Percentiles rank a stretch among this genome's conserved stretches.
Evolutionary conservation across 2,797 vertebrate genomes (phyloP).

Genomic region (Phoeniculus purpureus): DNA sequence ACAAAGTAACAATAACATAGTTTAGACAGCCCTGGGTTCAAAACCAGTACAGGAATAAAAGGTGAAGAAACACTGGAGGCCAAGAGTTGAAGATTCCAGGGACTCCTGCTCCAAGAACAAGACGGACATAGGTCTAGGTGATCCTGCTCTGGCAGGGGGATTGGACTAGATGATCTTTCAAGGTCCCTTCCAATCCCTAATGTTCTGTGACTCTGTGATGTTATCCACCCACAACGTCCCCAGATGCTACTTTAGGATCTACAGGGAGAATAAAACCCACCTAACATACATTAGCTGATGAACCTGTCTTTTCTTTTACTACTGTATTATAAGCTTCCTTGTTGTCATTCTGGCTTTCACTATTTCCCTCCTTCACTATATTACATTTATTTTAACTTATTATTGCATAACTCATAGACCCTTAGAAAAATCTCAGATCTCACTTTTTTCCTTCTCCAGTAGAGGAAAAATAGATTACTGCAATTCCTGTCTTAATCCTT

Average conservation of each 20-base stretch:
- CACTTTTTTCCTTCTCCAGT: neutral
- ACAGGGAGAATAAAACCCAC: neutral
- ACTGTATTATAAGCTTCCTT: neutral
- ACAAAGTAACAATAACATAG: neutral
- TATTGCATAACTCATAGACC: neutral
- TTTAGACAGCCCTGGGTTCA: neutral
- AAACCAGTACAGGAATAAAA: neutral
- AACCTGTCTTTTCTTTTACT: neutral
- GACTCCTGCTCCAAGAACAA: no score
- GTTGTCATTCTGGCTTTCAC: neutral
- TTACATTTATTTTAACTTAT: neutral
- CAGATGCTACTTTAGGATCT: neutral
- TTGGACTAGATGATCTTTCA: no score
- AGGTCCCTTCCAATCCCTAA: no score
- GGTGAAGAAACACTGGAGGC: neutral
- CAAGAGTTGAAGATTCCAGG: neutral
- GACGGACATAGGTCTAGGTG: no score
- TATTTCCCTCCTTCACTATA: neutral
- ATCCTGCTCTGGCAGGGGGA: no score
- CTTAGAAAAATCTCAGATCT: neutral
- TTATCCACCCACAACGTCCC: neutral
- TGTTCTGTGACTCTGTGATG: no score
- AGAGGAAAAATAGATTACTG: fast-evolving
- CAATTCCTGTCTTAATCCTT: neutral
- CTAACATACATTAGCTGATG: neutral